Base-by-base conservation (phyloP, 2,113 vertebrate species). In the Galeopterus variegatus region DNA sequence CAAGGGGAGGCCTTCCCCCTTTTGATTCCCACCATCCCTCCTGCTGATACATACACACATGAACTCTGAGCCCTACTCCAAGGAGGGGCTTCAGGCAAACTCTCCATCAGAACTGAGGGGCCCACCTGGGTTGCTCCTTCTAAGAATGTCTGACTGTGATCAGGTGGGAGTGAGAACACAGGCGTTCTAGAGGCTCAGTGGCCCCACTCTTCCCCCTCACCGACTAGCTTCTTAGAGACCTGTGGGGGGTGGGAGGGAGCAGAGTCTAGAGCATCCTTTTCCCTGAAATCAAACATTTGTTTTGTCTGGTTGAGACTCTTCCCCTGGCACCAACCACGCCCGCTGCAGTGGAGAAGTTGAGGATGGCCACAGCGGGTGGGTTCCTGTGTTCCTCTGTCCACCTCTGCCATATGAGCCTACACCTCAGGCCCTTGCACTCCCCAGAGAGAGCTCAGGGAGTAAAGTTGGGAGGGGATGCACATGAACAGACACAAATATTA, bases 191-290 rank as follows among this genome's bases (percentile, higher is more conserved):
- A 50, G 64, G 28, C 54, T 58, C 18, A 8, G 5, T 5, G 62
- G 4, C 13, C 52, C 50, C 17, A n/a, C 41, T 18, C 80, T 15
- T 26, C 15, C n/a, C 31, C 21, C n/a, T 69, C 36, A 12, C 41
- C 19, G 56, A 69, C 3, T 6, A 10, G 67, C 48, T 62, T 69
- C 75, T 50, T 14, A 82, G 75, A 48, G 48, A 24, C 67, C 65
- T 72, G 31, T 9, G 33, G 41, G 50, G n/a, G 60, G 41, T 41
- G 41, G 2, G 9, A 54, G 36, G 64, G 18, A 3, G 18, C 31
- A 67, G 26, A 0, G 1, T 7, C 28, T 2, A 11, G 28, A 81
- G 24, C 2, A 1, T 2, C 72, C n/a, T 45, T 14, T 24, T 0
- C 19, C 67, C 33, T 18, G 0, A 56, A 31, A 62, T 41, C 70